Evolutionary conservation across 92 coral and sea anemone species (phyloP), one percentile per base, ranked within the genome.

Genomic region (Isaurus tuberculatus): DNA sequence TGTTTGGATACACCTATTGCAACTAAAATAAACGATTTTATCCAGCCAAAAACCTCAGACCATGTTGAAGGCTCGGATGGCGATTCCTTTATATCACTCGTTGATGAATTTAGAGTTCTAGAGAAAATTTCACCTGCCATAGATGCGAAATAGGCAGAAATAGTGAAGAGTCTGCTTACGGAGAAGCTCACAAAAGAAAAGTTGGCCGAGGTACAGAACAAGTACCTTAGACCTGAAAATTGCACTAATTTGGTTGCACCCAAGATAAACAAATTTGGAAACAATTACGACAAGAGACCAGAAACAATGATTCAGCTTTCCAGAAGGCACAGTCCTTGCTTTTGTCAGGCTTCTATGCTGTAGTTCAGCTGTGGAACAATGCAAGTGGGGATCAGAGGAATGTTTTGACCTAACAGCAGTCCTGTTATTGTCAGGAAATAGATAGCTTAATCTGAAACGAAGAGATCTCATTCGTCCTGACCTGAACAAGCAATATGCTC

Each of bases 381-480:
- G 26, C 88, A 25, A 20, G 11, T 17, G 75, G 84, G 11, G 70
- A 61, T 7, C 61, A 82, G 20, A 73, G 34, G 83, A 43, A 48
- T 55, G 68, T 63, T 11, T 65, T 90, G 37, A 86, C 88, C 15
- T 81, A 81, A 57, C 86, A 55, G 65, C 83, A 4, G 93, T 86
- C 4, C 48, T 90, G 34, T 30, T 85, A 49, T 65, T 90, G 32
- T 57, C 86, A 30, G 90, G 75, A 46, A 90, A 82, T 44, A 73
- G 93, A 67, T 90, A 83, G 27, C 66, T 83, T 20, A 77, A 82
- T 65, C 30, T 86, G 36, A 86, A 87, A 68, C 84, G 86, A 2
- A 72, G 88, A 57, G 88, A 83, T 70, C 80, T 83, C 29, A 46
- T 90, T 58, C 84, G 88, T 13, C 78, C 78, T 16, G 91, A 90